These are phyloP conservation scores for Corvus moneduloides DNA, from an alignment of 2,113 vertebrate species.

Conservation along the genomic window DNA sequence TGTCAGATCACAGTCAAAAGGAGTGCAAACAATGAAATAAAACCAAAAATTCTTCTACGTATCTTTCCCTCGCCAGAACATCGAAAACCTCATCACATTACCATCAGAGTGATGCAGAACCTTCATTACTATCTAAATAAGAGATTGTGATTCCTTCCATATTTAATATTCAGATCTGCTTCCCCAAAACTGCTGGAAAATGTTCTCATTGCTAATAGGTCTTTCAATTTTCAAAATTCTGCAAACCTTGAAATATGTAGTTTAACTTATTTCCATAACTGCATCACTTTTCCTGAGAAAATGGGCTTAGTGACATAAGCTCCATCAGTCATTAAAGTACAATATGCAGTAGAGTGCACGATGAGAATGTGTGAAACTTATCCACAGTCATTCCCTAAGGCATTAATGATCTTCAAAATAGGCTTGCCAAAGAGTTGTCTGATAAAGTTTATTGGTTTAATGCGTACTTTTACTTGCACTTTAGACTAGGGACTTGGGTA, in stretches of 20 bases:
- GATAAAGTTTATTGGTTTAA: neutral
- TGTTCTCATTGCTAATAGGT: neutral
- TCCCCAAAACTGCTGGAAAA: neutral
- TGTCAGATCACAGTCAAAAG: neutral
- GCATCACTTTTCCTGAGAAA: neutral
- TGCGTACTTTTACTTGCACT: neutral
- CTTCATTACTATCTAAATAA: neutral
- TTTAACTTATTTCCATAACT: neutral
- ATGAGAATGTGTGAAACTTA: neutral
- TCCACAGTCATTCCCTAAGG: neutral
- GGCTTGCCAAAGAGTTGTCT: neutral
- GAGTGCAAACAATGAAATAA: neutral
- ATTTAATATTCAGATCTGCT: neutral
- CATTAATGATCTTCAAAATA: neutral
- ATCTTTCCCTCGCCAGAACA: neutral
- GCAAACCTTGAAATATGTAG: neutral
- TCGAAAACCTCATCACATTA: neutral
- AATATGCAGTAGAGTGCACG: neutral
- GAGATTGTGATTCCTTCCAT: neutral
- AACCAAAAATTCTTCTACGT: neutral
- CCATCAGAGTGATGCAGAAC: neutral
- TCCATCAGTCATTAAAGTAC: neutral
- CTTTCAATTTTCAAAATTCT: slow-evolving; percentile 2
- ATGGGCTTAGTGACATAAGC: neutral
- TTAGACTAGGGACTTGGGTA: neutral